Base-by-base conservation (phyloP, 2,113 vertebrate genomes). In the Oreamnos americanus region DNA sequence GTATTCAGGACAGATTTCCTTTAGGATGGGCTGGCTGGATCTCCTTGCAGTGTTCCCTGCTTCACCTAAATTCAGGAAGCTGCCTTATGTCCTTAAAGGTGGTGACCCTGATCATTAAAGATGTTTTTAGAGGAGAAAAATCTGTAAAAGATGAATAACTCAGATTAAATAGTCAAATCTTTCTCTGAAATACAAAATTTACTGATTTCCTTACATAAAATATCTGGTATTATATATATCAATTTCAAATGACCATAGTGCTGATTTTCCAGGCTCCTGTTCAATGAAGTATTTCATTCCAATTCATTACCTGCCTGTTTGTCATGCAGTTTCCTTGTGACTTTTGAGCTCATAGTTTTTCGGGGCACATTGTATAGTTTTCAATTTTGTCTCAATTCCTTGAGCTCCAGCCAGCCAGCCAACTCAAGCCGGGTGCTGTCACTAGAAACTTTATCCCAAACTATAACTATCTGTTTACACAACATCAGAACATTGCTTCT, bases 251-350 rank as follows among this genome's bases (percentile, higher is more conserved):
- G 16, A 17, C 23, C 3, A 0, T 6, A 1, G 1, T 23, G 43
- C 17, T 84, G 81, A 57, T 5, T 51, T 45, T 47, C 19, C 15
- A 2, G 0, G 2, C 57, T 82, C 39, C 14, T 16, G 1, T 11
- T 8, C 4, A 4, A 17, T 1, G 39, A 57, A 21, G 26, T 0
- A 0, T 25, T 36, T 47, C 16, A 12, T 14, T 3, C 71, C 2
- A 30, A 30, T 14, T 11, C 12, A 21, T 9, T 3, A 6, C 9
- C 6, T 5, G 7, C 3, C 0, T 5, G 0, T 9, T 16, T n/a
- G 21, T 36, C 83, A 14, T 12, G 14, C 33, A 1, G 25, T 19
- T 25, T 57, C 39, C 19, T 25, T 21, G 25, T 10, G 13, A 16
- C 10, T 39, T 71, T 33, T 14, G 58, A 39, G 57, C 12, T 53